Conservation (phyloP, 1,140 invertebrate genomes). For the Eupeodes corollae region DNA sequence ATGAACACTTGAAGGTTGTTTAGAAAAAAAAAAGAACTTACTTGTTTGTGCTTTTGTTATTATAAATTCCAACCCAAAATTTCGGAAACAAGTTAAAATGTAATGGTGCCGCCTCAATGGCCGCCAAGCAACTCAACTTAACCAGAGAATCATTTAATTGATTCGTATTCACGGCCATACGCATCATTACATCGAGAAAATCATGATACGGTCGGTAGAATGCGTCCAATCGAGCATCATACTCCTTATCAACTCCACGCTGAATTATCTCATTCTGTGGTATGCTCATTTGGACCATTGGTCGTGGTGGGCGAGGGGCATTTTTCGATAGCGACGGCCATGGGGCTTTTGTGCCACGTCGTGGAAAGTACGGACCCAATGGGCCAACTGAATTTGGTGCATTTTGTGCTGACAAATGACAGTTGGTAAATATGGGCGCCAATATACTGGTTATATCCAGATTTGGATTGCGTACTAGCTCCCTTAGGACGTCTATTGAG, state of each 20-base stretch:
- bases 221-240: constrained; percentile 62
- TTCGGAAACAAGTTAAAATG: constrained; percentile 36
- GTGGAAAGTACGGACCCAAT: constrained; percentile 32
- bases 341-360: constrained; percentile 24
- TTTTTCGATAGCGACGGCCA: constrained; percentile 31
- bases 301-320: constrained; percentile 53
- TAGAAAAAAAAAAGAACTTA: constrained; percentile 18
- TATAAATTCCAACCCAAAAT: constrained; percentile 37
- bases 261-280: constrained; percentile 50
- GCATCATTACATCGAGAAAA: constrained; percentile 76
- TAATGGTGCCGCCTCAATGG: constrained; percentile 32
- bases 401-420: constrained; percentile 70
- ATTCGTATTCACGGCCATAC: constrained; percentile 59
- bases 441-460: constrained; percentile 68
- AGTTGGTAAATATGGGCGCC: constrained; percentile 72
- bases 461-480: constrained; percentile 72
- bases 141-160: constrained; percentile 32
- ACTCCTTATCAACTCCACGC: constrained; percentile 63
- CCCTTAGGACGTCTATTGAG: constrained; percentile 71
- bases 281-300: constrained; percentile 81
- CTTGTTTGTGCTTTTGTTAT: constrained; percentile 35
- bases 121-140: constrained; percentile 31
- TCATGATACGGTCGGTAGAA: constrained; percentile 76
- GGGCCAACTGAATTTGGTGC: constrained; percentile 52
- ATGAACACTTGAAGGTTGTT: background rate